phyloP scores from a whole-genome alignment of 2,888 invertebrate species.

The Danaus chrysippus region DNA sequence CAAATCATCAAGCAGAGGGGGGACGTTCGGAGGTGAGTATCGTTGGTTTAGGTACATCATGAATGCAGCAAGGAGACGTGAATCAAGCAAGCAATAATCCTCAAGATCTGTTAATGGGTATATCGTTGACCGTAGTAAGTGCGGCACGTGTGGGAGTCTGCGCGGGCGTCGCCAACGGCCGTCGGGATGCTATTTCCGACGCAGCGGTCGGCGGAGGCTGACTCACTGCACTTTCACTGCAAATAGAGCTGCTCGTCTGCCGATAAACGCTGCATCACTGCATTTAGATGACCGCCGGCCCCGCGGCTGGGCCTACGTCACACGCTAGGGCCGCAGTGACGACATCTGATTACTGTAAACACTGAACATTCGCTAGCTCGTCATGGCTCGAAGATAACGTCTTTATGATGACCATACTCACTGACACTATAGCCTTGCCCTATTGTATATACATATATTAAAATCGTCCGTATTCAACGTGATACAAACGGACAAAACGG shows the following conservation, averaged over 20 bases:
- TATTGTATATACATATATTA: too few relatives aligned
- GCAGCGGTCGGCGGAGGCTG: conserved; percentile 42
- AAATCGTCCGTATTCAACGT: too few relatives aligned
- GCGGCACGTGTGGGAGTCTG: conserved; percentile 13
- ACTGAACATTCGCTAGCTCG: conserved; percentile 25
- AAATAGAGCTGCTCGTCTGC: conserved; percentile 55
- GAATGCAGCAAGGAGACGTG: too few relatives aligned
- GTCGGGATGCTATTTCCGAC: conserved; percentile 53
- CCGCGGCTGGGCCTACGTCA: conserved; percentile 23
- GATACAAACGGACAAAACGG: too few relatives aligned
- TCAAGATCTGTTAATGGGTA: conserved; percentile 6
- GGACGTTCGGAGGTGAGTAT: too few relatives aligned
- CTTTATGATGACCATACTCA: background rate
- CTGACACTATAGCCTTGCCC: too few relatives aligned
- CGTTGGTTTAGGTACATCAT: too few relatives aligned
- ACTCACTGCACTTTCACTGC: conserved; percentile 72
- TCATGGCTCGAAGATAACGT: background rate
- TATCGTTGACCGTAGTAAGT: conserved; percentile 10
- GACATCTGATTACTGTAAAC: conserved; percentile 30
- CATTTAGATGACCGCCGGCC: conserved; percentile 36
- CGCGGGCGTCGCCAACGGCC: conserved; percentile 15
- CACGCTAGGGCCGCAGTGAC: conserved; percentile 19
- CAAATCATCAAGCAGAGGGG: too few relatives aligned
- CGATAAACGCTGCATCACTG: conserved; percentile 51
- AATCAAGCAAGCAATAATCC: background rate